Conservation (phyloP, 1,140 invertebrate genomes). For the Drosophila paulistorum region DNA sequence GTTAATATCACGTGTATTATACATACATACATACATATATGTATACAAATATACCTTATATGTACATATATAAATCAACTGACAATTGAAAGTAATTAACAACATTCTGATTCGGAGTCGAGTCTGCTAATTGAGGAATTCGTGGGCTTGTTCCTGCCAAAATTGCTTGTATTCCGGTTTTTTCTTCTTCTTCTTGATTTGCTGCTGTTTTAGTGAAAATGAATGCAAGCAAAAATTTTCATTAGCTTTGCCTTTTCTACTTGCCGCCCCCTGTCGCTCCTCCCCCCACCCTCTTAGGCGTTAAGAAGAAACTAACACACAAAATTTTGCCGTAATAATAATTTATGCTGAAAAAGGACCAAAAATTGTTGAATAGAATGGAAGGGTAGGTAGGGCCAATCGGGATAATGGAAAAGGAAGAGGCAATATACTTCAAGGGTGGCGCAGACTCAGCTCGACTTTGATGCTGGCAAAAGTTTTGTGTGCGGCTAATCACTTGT, state of each 20-base stretch:
- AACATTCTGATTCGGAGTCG: not conserved
- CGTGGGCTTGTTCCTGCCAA: constrained; percentile 14
- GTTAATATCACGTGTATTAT: constrained; percentile 8
- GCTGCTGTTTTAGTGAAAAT: constrained; percentile 13
- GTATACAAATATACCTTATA: too few species aligned
- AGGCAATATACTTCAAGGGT: not conserved
- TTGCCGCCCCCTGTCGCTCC: too few species aligned
- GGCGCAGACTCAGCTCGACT: constrained; percentile 25
- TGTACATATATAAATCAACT: not conserved
- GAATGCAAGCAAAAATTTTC: constrained; percentile 40
- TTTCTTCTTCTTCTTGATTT: constrained; percentile 2
- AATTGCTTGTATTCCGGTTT: constrained; percentile 23
- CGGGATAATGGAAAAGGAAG: too few species aligned
- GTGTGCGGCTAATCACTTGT: constrained; percentile 61
- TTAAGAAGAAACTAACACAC: constrained; percentile 17
- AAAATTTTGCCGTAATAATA: constrained; percentile 41
- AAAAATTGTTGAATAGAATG: constrained; percentile 19
- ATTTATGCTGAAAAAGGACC: constrained; percentile 53
- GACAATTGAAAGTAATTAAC: constrained; percentile 12
- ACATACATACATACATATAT: not conserved
- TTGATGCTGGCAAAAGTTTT: constrained; percentile 54
- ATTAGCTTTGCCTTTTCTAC: constrained; percentile 12
- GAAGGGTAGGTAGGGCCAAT: too few species aligned
- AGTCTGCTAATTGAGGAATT: constrained; percentile 36
- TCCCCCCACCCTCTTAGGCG: not conserved